A percentile compares a stretch with the other conserved stretches of the same genome.
Conservation (phyloP, 2,888 invertebrate species). For the Rambutsinella grinnellia region DNA sequence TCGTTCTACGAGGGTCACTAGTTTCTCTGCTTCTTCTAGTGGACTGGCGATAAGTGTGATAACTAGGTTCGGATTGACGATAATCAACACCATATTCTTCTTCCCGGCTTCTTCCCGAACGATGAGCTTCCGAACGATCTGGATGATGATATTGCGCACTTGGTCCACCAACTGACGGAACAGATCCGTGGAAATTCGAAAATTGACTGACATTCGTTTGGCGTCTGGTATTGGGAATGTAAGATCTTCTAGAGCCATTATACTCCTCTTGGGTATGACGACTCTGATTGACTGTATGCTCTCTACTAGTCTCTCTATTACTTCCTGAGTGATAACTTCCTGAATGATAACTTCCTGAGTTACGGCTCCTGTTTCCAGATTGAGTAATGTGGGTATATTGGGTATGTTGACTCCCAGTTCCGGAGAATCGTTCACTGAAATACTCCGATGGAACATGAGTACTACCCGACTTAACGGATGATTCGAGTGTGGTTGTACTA, state of each 20-base stretch:
- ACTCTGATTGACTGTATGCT: neutral
- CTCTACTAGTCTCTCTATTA: neutral
- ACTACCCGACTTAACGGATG: neutral
- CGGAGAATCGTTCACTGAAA: neutral
- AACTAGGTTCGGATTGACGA: too few species aligned
- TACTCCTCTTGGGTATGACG: too few species aligned
- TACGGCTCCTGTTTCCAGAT: neutral
- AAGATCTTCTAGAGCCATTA: neutral
- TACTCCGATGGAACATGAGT: neutral
- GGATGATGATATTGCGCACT: neutral
- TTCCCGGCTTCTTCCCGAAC: neutral
- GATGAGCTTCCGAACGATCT: neutral
- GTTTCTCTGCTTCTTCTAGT: neutral
- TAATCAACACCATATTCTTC: too few species aligned
- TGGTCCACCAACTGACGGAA: conserved; percentile 19
- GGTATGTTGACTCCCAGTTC: neutral
- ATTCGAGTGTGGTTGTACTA: conserved; percentile 24
- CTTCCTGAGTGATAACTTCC: neutral
- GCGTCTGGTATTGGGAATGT: conserved; percentile 13
- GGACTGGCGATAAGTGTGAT: too few species aligned
- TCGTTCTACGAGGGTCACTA: neutral
- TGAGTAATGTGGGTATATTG: neutral
- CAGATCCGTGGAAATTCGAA: conserved; percentile 15
- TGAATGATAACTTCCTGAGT: neutral
- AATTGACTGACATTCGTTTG: neutral